Evolutionary conservation across 2,888 invertebrate genomes (phyloP).

Genomic region (Limenitis arthemis): DNA sequence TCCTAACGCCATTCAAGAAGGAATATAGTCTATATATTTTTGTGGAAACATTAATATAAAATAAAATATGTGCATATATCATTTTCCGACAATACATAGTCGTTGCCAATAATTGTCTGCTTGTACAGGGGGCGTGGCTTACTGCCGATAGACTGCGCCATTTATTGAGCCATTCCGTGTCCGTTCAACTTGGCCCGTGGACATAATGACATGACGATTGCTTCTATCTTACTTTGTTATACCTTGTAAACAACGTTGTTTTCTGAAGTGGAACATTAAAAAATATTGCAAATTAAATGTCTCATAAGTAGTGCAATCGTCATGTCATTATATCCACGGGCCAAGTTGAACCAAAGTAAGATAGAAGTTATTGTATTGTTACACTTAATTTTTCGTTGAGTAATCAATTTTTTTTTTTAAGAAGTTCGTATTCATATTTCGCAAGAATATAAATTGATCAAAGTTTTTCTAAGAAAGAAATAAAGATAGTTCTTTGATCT

Average conservation of each 20-base stretch:
- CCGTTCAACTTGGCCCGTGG: slow-evolving; percentile 20
- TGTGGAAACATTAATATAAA: background rate
- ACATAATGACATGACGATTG: slow-evolving; percentile 9
- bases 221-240: no score
- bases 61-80: background rate
- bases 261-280: background rate
- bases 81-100: background rate
- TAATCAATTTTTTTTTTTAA: no score
- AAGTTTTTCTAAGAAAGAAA: no score
- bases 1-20: background rate
- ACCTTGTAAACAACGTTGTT: no score
- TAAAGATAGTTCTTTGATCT: no score
- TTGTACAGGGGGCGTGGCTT: slow-evolving; percentile 5
- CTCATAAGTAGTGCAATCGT: slow-evolving; percentile 12
- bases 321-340: no score
- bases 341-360: no score
- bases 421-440: no score
- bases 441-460: no score
- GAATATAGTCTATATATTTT: background rate
- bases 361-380: no score
- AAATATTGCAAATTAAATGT: background rate
- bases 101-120: slow-evolving; percentile 8
- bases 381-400: no score
- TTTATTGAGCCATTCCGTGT: slow-evolving; percentile 17
- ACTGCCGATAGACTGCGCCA: slow-evolving; percentile 8